These are phyloP conservation scores for Chrysomallon squamiferum DNA, from an alignment of 1,140 invertebrate genomes.

Conservation along the genomic window DNA sequence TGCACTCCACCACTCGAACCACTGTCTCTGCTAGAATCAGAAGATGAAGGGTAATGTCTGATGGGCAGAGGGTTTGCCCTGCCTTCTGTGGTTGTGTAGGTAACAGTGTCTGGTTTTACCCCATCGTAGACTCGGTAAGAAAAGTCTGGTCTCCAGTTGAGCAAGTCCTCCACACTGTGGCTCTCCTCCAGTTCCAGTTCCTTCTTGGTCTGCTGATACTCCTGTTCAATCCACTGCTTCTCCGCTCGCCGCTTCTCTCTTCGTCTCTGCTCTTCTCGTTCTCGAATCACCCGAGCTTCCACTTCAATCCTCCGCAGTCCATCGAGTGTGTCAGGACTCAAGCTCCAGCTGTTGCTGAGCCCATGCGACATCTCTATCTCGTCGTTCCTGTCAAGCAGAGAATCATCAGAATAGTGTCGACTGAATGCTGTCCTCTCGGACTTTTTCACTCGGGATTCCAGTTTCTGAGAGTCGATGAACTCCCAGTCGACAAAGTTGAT, in stretches of 20 bases:
- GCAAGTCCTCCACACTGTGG: constrained; percentile 53
- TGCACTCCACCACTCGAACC: not conserved
- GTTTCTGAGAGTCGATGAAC: constrained; percentile 17
- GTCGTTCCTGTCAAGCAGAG: constrained; percentile 48
- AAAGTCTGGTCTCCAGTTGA: constrained; percentile 25
- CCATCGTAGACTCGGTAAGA: not conserved
- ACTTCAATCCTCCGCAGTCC: constrained; percentile 43
- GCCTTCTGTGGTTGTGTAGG: constrained; percentile 10
- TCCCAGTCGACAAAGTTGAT: constrained; percentile 40
- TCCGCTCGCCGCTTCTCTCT: constrained; percentile 67
- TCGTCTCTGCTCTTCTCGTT: constrained; percentile 48
- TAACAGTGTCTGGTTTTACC: constrained; percentile 8
- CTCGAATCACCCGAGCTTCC: constrained; percentile 41
- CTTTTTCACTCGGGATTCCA: not conserved
- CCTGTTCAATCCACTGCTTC: constrained; percentile 69
- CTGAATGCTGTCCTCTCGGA: not conserved
- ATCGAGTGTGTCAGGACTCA: constrained; percentile 43
- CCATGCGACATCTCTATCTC: constrained; percentile 49
- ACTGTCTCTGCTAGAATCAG: constrained; percentile 15
- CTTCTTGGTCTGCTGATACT: constrained; percentile 70
- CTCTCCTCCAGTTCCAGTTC: constrained; percentile 72
- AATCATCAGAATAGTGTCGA: constrained; percentile 49
- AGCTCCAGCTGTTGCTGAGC: constrained; percentile 29
- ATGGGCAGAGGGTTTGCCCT: constrained; percentile 6
- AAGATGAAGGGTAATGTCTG: constrained; percentile 12